A percentile compares a stretch with the other conserved stretches of the same genome.
phyloP scores from a whole-genome alignment of 2,113 vertebrate genomes.

The Tylochromis polylepis region DNA sequence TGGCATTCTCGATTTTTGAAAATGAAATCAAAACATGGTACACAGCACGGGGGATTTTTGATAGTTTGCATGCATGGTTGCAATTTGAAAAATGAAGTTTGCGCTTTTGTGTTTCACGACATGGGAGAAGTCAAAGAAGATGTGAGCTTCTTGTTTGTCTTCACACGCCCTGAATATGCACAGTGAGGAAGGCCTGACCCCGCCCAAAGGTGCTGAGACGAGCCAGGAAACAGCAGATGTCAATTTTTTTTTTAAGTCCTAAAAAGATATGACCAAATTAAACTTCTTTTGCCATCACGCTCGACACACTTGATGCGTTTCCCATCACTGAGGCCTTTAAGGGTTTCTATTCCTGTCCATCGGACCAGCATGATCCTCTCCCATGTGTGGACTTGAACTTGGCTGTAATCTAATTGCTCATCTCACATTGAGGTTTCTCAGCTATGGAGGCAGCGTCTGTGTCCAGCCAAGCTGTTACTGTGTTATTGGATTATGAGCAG shows the following conservation, averaged over 20 bases:
- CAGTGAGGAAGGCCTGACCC: neutral
- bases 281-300: neutral
- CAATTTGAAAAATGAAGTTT: neutral
- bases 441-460: neutral
- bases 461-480: constrained; percentile 47
- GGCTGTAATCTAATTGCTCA: constrained; percentile 44
- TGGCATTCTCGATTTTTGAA: neutral
- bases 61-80: neutral
- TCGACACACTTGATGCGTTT: neutral
- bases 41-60: neutral
- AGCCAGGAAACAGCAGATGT: neutral
- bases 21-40: neutral
- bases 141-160: neutral
- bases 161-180: neutral
- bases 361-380: constrained; percentile 23
- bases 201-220: neutral
- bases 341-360: constrained; percentile 31
- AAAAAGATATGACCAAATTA: neutral
- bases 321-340: neutral
- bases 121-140: neutral
- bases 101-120: neutral
- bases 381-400: constrained; percentile 4
- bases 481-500: constrained; percentile 48
- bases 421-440: constrained; percentile 35
- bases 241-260: neutral